Conservation (phyloP, 2,888 invertebrate genomes). For the Agapostemon virescens region DNA sequence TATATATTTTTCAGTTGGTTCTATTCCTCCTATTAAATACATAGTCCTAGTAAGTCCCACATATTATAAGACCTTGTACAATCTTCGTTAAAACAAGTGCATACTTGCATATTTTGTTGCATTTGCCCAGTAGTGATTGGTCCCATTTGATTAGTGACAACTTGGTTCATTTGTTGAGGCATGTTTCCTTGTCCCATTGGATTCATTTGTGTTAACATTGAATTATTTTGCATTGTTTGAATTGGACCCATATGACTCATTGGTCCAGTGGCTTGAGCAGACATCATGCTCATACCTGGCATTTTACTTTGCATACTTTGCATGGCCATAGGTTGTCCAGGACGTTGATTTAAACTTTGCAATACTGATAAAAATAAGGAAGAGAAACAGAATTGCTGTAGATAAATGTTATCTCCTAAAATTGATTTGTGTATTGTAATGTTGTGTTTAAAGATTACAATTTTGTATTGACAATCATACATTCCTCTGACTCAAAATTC, state of each 20-base stretch:
- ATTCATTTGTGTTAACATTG: constrained; percentile 81
- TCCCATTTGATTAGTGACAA: constrained; percentile 73
- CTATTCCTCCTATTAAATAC: neutral
- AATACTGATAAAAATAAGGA: constrained; percentile 81
- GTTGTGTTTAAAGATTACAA: neutral
- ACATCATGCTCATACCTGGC: constrained; percentile 80
- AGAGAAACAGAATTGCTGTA: neutral
- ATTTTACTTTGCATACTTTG: constrained; percentile 83
- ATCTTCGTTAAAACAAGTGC: constrained; percentile 7
- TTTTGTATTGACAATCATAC: neutral
- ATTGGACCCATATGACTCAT: constrained; percentile 82
- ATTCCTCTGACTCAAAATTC: neutral
- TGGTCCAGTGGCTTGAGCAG: constrained; percentile 80
- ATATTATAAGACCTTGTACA: neutral
- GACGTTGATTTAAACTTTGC: constrained; percentile 88
- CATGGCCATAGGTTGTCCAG: constrained; percentile 83
- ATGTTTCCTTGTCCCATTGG: constrained; percentile 77
- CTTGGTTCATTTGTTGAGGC: constrained; percentile 78
- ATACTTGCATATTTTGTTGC: constrained; percentile 77
- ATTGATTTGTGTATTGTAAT: too few species aligned
- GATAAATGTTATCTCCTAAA: neutral
- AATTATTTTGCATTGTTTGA: constrained; percentile 80
- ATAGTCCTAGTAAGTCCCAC: neutral
- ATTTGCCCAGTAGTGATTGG: constrained; percentile 76
- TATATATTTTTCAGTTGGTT: neutral